Conservation (phyloP, 2,797 vertebrate species). For the Mormyrus hasselquistii region DNA sequence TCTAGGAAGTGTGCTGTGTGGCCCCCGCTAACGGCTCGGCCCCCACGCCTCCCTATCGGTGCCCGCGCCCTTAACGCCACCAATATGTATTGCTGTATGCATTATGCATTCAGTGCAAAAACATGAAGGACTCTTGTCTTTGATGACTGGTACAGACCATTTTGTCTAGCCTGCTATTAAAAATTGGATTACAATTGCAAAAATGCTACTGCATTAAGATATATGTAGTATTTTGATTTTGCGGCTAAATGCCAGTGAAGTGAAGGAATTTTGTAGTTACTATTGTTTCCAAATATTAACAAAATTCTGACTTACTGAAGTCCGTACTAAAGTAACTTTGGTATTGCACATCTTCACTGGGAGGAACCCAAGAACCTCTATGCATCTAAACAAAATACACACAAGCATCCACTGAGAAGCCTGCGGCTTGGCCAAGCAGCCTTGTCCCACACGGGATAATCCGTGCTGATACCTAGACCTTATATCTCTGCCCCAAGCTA, state of each 20-base stretch:
- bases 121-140: background rate
- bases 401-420: background rate
- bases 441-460: background rate
- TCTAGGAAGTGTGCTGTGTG: background rate
- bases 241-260: background rate
- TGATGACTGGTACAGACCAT: background rate
- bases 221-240: background rate
- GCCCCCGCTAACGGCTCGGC: background rate
- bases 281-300: background rate
- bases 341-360: background rate
- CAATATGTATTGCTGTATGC: background rate
- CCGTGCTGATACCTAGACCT: background rate
- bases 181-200: background rate
- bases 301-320: background rate
- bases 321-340: constrained; percentile 27
- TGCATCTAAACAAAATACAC: constrained; percentile 31
- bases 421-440: background rate
- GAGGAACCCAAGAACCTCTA: background rate
- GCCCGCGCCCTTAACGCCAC: background rate
- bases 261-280: background rate
- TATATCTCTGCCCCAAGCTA: background rate
- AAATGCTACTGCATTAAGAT: background rate
- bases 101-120: background rate
- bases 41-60: background rate
- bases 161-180: background rate